Base-by-base conservation (phyloP, 2,797 vertebrate genomes). In the Aeoliscus strigatus region DNA sequence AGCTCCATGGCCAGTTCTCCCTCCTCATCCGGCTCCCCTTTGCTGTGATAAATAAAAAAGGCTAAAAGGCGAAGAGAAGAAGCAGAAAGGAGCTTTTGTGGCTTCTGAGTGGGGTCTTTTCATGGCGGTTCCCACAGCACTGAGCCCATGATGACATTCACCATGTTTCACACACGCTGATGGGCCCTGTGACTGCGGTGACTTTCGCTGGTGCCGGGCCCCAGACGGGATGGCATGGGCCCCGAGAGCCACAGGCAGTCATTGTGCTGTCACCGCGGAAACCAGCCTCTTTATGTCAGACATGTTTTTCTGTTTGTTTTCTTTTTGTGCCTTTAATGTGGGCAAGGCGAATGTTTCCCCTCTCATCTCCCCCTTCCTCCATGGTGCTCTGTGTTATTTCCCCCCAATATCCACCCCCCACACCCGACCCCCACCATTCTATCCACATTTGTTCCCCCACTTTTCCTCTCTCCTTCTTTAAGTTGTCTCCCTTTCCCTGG, bases 261-360 rank as follows among this genome's bases (percentile, higher is more conserved):
- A 89, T 90, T 90, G 89, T 90, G 79, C 83, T 87, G 87, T 90
- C 87, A 73, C 89, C 87, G 87, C 88, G 87, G 89, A 90, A 89
- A 90, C 89, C 88, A 90, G 86, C 74, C 84, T 88, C 89, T 89
- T 89, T 88, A 89, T 90, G 89, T 90, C 87, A 90, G 89, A 89
- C 89, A 90, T 90, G 89, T 90, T 90, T 90, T 86, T 89, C 86
- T 89, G 87, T 89, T 90, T 89, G 87, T 89, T 90, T 90, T 89
- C 86, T 87, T 90, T 88, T 89, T 83, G 86, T 86, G 75, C 85
- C 87, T 89, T 87, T 89, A 89, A 89, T 90, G 89, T 90, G 89
- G 88, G 83, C 66, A 66, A 73, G 71, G 77, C 73, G 82, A 85
- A 88, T 87, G 84, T 85, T 86, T 84, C 86, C 83, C 79, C 79